Conservation (phyloP, 2,888 invertebrate genomes). For the Matsumyia berberina region DNA sequence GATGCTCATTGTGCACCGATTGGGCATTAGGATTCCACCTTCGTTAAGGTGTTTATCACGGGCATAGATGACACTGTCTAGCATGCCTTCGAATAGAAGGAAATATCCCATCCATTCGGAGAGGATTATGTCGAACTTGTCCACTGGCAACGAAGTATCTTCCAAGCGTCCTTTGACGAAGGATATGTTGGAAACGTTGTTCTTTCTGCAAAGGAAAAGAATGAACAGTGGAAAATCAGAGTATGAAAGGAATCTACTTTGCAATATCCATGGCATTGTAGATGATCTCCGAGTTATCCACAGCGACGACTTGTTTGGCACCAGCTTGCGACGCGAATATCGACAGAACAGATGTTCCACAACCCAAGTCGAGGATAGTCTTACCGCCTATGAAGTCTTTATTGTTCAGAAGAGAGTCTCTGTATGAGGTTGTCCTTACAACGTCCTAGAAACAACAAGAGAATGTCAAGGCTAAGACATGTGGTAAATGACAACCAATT, state of each 20-base stretch:
- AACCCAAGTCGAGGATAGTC: constrained; percentile 96
- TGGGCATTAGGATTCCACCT: constrained; percentile 92
- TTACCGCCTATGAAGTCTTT: constrained; percentile 89
- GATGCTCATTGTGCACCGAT: constrained; percentile 92
- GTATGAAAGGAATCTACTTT: constrained; percentile 85
- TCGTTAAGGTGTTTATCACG: constrained; percentile 91
- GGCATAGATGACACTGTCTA: constrained; percentile 96
- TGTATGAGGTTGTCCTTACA: constrained; percentile 94
- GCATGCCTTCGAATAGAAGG: constrained; percentile 97
- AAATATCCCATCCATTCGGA: constrained; percentile 99
- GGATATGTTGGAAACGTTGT: constrained; percentile 87
- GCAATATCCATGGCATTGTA: constrained; percentile 98
- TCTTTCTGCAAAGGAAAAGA: constrained; percentile 79
- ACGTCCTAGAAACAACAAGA: constrained; percentile 86
- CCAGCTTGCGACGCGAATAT: constrained; percentile 99
- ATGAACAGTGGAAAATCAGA: neutral
- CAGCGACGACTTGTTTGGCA: constrained; percentile 94
- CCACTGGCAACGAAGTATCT: constrained; percentile 89
- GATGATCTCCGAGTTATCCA: constrained; percentile 98
- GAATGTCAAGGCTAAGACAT: constrained; percentile 10
- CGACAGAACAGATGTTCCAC: constrained; percentile 98
- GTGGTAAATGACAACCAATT: constrained; percentile 75
- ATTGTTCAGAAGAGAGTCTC: constrained; percentile 92
- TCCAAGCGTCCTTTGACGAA: constrained; percentile 94
- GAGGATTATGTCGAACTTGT: constrained; percentile 95